Conservation (phyloP, 2,888 invertebrate species). For the Nineta flava region DNA sequence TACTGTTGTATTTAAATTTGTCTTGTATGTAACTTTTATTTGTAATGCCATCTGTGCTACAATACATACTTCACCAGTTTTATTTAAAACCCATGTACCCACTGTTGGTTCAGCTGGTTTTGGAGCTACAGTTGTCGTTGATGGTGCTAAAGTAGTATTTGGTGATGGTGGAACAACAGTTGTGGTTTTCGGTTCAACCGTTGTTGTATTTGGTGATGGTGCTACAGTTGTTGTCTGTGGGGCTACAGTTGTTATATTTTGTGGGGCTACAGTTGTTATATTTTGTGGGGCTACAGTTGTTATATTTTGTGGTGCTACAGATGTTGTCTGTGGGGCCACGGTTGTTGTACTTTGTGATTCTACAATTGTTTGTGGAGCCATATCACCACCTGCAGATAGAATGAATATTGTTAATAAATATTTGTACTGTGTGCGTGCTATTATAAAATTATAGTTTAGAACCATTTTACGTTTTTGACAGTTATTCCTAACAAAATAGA, state of each 20-base stretch:
- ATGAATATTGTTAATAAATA: too few relatives aligned
- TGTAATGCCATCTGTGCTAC: slow-evolving; percentile 48
- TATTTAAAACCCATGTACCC: slow-evolving; percentile 21
- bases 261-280: background rate
- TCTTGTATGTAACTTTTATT: slow-evolving; percentile 38
- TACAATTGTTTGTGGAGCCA: background rate
- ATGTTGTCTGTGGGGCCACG: background rate
- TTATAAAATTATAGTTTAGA: too few relatives aligned
- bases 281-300: background rate
- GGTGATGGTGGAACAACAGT: slow-evolving; percentile 12
- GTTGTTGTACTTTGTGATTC: background rate
- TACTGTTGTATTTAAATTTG: slow-evolving; percentile 21
- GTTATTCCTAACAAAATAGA: too few relatives aligned
- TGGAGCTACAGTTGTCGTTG: slow-evolving; percentile 19
- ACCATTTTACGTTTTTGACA: too few relatives aligned
- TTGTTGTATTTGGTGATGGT: slow-evolving; percentile 25
- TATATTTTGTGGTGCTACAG: background rate
- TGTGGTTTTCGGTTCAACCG: slow-evolving; percentile 16
- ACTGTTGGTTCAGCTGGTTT: slow-evolving; percentile 23
- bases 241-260: slow-evolving; percentile 6
- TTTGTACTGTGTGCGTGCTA: too few relatives aligned
- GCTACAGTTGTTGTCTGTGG: slow-evolving; percentile 24
- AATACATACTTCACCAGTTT: slow-evolving; percentile 37
- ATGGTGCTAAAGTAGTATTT: slow-evolving; percentile 18
- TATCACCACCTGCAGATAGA: too few relatives aligned